Conservation (phyloP, 2,888 invertebrate genomes). For the Pseudococcus longispinus region DNA sequence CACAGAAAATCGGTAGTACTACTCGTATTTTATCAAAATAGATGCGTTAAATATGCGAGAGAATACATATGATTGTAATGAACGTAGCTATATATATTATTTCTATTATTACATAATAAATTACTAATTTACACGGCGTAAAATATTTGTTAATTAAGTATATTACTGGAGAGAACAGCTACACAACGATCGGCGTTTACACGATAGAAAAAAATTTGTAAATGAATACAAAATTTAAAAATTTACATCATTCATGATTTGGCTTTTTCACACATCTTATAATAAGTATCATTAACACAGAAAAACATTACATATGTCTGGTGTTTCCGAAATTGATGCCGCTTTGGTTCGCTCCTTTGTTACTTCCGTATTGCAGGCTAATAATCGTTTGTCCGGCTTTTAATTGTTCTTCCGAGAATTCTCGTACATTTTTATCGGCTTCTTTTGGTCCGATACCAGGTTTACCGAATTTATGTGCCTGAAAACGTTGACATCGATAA, state of each 20-base stretch:
- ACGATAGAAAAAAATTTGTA: background rate
- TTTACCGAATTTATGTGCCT: slow-evolving; percentile 83
- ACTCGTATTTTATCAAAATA: background rate
- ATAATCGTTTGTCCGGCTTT: slow-evolving; percentile 92
- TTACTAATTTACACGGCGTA: slow-evolving; percentile 24
- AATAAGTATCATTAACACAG: background rate
- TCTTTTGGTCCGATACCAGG: slow-evolving; percentile 96
- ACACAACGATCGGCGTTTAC: background rate
- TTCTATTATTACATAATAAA: slow-evolving; percentile 28
- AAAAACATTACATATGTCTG: slow-evolving; percentile 83
- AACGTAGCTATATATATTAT: slow-evolving; percentile 14
- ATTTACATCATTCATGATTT: slow-evolving; percentile 35
- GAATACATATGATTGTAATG: background rate
- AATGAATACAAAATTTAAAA: slow-evolving; percentile 18
- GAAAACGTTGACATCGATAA: slow-evolving; percentile 60
- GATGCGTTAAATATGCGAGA: slow-evolving; percentile 16
- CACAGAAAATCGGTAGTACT: slow-evolving; percentile 21
- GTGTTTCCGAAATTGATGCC: slow-evolving; percentile 98
- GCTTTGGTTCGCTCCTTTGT: slow-evolving; percentile 96
- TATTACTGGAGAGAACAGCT: background rate
- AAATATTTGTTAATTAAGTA: slow-evolving; percentile 38
- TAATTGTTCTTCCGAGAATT: slow-evolving; percentile 93
- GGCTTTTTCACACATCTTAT: slow-evolving; percentile 20
- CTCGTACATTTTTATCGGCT: slow-evolving; percentile 90
- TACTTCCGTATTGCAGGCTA: slow-evolving; percentile 94